Evolutionary conservation across 2,888 invertebrate species (phyloP), one percentile per base, ranked within the genome.

Genomic region (Agrotis clavis): DNA sequence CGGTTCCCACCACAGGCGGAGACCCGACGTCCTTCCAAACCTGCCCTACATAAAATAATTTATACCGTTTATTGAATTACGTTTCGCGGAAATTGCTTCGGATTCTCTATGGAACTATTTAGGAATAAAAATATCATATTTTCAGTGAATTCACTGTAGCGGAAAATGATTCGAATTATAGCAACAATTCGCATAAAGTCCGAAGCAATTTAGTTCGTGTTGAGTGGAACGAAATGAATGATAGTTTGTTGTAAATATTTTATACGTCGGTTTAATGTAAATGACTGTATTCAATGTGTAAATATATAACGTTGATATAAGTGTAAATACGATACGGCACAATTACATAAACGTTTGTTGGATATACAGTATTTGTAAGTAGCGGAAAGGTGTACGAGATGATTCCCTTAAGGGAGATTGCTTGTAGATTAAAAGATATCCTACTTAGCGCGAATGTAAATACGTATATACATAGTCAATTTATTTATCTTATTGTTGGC

Each of bases 21-120:
- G 94, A 86, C 90, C 92, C 14, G 95, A 95, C 67, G 85, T 87
- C 18, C 84, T 93, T 25, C 94, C 94, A 25, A 93, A 94, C 78
- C 89, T 92, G 84, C 94, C 95, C 61, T 95, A 94, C 83, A 95
- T 94, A 71, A 95, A 95, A 93, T 95, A 91, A 90, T n/a, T n/a
- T n/a, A 86, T 64, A 41, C 30, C 25, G 41, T 72, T 72, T 81
- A 85, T 69, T 79, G 72, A 81, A 82, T 65, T 74, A 74, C 67
- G 71, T 76, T 75, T 71, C 45, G 45, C 67, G 53, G 63, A 72
- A 83, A 85, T 84, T 82, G 82, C 82, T 79, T 84, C 80, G 83
- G 67, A 74, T 71, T 74, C n/a, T 71, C 30, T 62, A 69, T 30
- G 63, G 45, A 69, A 71, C 59, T 67, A 59, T 73, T 66, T 56